These are phyloP conservation scores for Argyrosomus regius DNA, from an alignment of 2,797 vertebrate species.

Conservation along the genomic window DNA sequence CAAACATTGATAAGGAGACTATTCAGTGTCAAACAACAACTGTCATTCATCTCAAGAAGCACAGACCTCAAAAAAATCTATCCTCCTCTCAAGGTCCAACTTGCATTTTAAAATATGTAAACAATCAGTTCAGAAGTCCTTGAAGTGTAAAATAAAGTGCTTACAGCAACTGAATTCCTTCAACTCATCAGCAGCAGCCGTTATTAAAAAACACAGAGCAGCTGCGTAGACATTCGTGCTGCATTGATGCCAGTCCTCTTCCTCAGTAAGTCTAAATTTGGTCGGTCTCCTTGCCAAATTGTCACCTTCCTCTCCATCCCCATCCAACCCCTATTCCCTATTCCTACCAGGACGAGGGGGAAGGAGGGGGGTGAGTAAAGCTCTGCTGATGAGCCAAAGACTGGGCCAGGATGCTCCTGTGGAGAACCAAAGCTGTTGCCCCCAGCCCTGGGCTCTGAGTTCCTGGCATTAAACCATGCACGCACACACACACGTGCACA, in stretches of 20 bases:
- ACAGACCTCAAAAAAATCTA: conserved; percentile 11
- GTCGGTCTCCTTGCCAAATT: conserved; percentile 68
- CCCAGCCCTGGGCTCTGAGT: conserved; percentile 47
- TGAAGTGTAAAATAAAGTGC: conserved; percentile 39
- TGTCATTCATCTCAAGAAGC: not conserved
- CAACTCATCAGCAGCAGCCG: conserved; percentile 30
- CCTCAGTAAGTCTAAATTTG: conserved; percentile 73
- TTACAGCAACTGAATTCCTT: conserved; percentile 37
- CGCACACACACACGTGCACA: conserved; percentile 23
- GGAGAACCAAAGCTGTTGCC: conserved; percentile 79
- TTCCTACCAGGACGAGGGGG: conserved; percentile 36
- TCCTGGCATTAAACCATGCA: conserved; percentile 63
- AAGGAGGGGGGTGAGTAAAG: conserved; percentile 31
- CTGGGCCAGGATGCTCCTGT: conserved; percentile 76
- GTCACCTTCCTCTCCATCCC: conserved; percentile 58
- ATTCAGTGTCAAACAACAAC: conserved; percentile 10
- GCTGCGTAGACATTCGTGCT: conserved; percentile 63
- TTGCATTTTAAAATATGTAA: conserved; percentile 36
- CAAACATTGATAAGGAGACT: conserved; percentile 12
- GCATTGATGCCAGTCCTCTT: conserved; percentile 58
- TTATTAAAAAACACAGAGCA: conserved; percentile 60
- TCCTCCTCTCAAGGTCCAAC: conserved; percentile 11
- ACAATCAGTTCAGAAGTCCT: conserved; percentile 14
- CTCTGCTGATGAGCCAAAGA: conserved; percentile 60
- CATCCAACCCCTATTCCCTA: conserved; percentile 29